These are phyloP conservation scores for Orthonevra nobilis DNA, from an alignment of 2,888 invertebrate genomes.

Conservation along the genomic window DNA sequence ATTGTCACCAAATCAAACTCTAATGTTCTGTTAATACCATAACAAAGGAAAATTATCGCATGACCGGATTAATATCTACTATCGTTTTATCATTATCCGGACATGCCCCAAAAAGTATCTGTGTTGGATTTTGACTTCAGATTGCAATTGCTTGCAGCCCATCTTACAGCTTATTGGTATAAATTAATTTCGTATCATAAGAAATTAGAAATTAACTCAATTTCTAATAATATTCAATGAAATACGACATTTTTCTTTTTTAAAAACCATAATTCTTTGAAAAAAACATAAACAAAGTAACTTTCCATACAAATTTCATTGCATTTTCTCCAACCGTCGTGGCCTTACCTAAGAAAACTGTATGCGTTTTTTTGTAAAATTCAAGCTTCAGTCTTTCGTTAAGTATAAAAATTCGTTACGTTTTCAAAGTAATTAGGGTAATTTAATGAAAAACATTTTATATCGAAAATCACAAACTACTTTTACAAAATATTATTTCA, in stretches of 20 bases:
- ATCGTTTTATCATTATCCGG: slow-evolving; percentile 3
- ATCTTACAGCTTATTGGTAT: too few species aligned
- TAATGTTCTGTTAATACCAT: slow-evolving; percentile 3
- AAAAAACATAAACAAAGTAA: slow-evolving; percentile 28
- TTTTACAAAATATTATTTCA: slow-evolving; percentile 36
- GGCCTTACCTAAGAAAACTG: slow-evolving; percentile 38
- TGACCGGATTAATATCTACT: slow-evolving; percentile 31
- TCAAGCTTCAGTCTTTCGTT: slow-evolving; percentile 28
- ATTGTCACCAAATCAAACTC: slow-evolving; percentile 2
- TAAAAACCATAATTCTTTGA: too few species aligned
- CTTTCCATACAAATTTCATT: slow-evolving; percentile 2
- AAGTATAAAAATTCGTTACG: slow-evolving; percentile 24
- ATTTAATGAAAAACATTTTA: slow-evolving; percentile 64
- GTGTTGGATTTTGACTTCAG: slow-evolving; percentile 11
- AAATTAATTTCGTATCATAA: too few species aligned
- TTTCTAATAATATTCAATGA: background rate
- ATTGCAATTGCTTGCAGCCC: too few species aligned
- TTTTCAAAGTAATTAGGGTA: slow-evolving; percentile 33
- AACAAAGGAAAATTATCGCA: slow-evolving; percentile 27
- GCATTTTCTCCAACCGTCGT: background rate
- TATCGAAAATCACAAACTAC: slow-evolving; percentile 35
- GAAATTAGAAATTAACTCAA: too few species aligned
- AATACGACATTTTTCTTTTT: background rate
- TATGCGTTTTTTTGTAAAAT: slow-evolving; percentile 24
- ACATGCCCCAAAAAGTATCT: slow-evolving; percentile 49